Percentiles rank a stretch among this genome's conserved stretches.
Evolutionary conservation across 2,888 invertebrate genomes (phyloP).

Genomic region (Limnephilus auricula): DNA sequence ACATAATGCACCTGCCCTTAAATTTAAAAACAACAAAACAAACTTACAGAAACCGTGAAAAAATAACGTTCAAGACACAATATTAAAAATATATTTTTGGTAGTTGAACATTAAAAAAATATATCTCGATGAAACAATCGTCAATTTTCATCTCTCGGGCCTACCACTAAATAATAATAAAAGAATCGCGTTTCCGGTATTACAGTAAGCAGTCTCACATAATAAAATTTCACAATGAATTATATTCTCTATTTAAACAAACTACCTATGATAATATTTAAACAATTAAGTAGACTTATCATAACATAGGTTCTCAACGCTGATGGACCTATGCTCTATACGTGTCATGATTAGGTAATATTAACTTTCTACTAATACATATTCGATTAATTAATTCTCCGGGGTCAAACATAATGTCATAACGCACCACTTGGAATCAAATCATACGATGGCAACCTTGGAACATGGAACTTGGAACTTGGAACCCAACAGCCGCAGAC

Average conservation of each 20-base stretch:
- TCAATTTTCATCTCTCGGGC: constrained; percentile 48
- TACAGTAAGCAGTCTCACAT: constrained; percentile 79
- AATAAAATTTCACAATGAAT: constrained; percentile 66
- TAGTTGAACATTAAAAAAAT: constrained; percentile 60
- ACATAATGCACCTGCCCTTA: constrained; percentile 66
- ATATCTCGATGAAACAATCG: constrained; percentile 49
- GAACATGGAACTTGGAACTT: not conserved
- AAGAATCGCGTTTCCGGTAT: constrained; percentile 67
- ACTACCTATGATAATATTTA: constrained; percentile 63
- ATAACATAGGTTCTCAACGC: constrained; percentile 49
- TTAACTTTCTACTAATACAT: constrained; percentile 50
- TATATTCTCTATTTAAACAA: constrained; percentile 64
- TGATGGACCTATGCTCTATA: constrained; percentile 50
- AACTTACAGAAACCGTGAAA: constrained; percentile 50
- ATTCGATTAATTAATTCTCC: constrained; percentile 58
- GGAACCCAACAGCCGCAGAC: constrained; percentile 8
- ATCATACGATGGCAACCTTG: constrained; percentile 15
- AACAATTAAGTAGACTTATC: constrained; percentile 62
- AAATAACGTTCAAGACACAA: constrained; percentile 52
- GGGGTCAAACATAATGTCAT: constrained; percentile 59
- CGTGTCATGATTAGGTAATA: constrained; percentile 61
- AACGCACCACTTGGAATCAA: constrained; percentile 53
- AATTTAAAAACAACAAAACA: constrained; percentile 50
- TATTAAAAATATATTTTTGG: constrained; percentile 58
- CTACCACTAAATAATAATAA: constrained; percentile 61